Conservation (phyloP, 2,888 invertebrate species). For the Dicyrtoma fusca region DNA sequence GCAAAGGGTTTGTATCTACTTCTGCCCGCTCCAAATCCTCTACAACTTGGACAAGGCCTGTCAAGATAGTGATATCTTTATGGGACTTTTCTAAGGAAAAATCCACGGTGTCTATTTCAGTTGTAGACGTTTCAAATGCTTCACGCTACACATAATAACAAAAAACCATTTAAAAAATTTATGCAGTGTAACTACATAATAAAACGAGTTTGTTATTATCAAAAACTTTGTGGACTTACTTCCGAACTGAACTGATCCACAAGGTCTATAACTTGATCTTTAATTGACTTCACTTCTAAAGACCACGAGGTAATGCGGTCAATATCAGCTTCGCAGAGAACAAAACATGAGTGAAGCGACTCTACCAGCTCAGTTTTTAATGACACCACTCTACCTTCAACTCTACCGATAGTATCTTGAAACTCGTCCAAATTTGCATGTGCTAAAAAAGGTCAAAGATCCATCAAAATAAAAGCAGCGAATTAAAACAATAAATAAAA, state of each 20-base stretch:
- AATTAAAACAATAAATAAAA: constrained; percentile 1
- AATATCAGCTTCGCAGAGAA: constrained; percentile 47
- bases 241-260: constrained; percentile 36
- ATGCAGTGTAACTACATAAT: too few relatives aligned
- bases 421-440: constrained; percentile 43
- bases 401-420: constrained; percentile 37
- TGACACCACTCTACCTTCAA: constrained; percentile 41
- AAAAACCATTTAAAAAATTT: too few relatives aligned
- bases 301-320: constrained; percentile 52
- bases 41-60: constrained; percentile 43
- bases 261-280: constrained; percentile 37
- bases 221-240: too few relatives aligned
- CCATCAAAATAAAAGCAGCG: not conserved
- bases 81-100: constrained; percentile 39
- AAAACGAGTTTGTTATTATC: too few relatives aligned
- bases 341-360: constrained; percentile 46
- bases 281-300: constrained; percentile 42
- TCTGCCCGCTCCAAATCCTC: constrained; percentile 49
- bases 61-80: constrained; percentile 41
- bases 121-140: constrained; percentile 37
- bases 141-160: constrained; percentile 43
- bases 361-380: constrained; percentile 46
- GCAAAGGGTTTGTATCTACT: constrained; percentile 31
- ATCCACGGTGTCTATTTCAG: constrained; percentile 41
- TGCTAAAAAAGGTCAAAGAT: constrained; percentile 36